phyloP scores from a whole-genome alignment of 2,888 invertebrate genomes.

The Drosophila aldrichi region DNA sequence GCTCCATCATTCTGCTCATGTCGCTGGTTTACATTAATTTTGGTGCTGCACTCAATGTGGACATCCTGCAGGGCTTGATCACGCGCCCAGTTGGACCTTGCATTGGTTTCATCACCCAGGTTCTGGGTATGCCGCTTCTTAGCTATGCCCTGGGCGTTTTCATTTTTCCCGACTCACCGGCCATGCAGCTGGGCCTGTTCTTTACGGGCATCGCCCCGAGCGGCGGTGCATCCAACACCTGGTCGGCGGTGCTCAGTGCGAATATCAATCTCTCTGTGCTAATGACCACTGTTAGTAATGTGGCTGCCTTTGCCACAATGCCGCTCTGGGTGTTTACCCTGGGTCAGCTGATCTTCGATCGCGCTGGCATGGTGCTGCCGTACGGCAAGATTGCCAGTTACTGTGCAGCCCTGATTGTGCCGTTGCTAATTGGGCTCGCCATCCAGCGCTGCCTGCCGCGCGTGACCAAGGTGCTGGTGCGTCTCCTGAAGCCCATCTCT shows the following conservation, averaged over 20 bases:
- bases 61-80: slow-evolving; percentile 73
- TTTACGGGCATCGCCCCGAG: slow-evolving; percentile 95
- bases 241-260: slow-evolving; percentile 96
- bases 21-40: slow-evolving; percentile 95
- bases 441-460: slow-evolving; percentile 90
- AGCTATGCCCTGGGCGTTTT: slow-evolving; percentile 90
- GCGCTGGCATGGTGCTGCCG: slow-evolving; percentile 91
- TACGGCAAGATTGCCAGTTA: slow-evolving; percentile 91
- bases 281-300: slow-evolving; percentile 96
- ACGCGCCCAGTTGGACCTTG: slow-evolving; percentile 88
- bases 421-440: slow-evolving; percentile 88
- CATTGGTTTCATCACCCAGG: slow-evolving; percentile 93
- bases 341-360: slow-evolving; percentile 91
- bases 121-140: slow-evolving; percentile 94
- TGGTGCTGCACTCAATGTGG: slow-evolving; percentile 93
- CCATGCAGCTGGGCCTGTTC: slow-evolving; percentile 93
- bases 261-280: slow-evolving; percentile 97
- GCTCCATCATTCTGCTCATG: slow-evolving; percentile 91
- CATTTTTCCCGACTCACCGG: slow-evolving; percentile 89
- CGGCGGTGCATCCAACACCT: slow-evolving; percentile 98
- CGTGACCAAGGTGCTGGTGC: slow-evolving; percentile 89
- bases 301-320: slow-evolving; percentile 96
- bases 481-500: slow-evolving; percentile 94
- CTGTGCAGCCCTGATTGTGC: slow-evolving; percentile 91
- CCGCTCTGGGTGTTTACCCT: slow-evolving; percentile 96